A percentile compares a stretch with the other conserved stretches of the same genome.
Conservation (phyloP, 2,888 invertebrate species). For the Zygothrica quintamaculata region DNA sequence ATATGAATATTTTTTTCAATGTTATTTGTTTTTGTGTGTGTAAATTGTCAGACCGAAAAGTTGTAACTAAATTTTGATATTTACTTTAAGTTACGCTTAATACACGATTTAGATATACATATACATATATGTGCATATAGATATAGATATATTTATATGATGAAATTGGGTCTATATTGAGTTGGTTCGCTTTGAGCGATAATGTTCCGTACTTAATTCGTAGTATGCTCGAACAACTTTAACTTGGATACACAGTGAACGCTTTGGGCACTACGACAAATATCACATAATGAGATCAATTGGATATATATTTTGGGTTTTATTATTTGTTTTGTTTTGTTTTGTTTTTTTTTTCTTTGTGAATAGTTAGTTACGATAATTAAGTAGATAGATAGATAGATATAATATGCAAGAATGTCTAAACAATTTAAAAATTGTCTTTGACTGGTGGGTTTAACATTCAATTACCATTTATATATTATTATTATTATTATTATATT, state of each 20-base stretch:
- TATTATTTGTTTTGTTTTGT: slow-evolving; percentile 23
- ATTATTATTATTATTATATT: slow-evolving; percentile 22
- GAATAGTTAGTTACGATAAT: no score
- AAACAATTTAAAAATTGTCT: slow-evolving; percentile 43
- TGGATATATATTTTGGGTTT: slow-evolving; percentile 74
- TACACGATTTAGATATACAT: slow-evolving; percentile 3
- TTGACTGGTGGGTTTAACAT: slow-evolving; percentile 45
- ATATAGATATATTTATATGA: slow-evolving; percentile 10
- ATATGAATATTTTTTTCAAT: slow-evolving; percentile 25
- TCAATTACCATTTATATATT: slow-evolving; percentile 33
- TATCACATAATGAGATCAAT: slow-evolving; percentile 82
- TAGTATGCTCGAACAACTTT: slow-evolving; percentile 49
- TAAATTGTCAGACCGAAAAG: slow-evolving; percentile 52
- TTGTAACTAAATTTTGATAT: slow-evolving; percentile 32
- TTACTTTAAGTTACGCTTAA: slow-evolving; percentile 16
- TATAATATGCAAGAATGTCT: slow-evolving; percentile 47
- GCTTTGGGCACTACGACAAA: slow-evolving; percentile 79
- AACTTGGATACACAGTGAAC: slow-evolving; percentile 71
- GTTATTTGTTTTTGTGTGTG: no score
- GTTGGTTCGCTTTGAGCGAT: slow-evolving; percentile 56
- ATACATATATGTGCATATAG: slow-evolving; percentile 17
- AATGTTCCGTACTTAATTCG: slow-evolving; percentile 48
- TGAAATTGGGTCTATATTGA: slow-evolving; percentile 14
- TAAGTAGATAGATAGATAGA: background rate
- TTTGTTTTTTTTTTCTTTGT: slow-evolving; percentile 35